These are phyloP conservation scores for Cepaea nemoralis DNA, from an alignment of 1,140 invertebrate genomes.

Conservation along the genomic window DNA sequence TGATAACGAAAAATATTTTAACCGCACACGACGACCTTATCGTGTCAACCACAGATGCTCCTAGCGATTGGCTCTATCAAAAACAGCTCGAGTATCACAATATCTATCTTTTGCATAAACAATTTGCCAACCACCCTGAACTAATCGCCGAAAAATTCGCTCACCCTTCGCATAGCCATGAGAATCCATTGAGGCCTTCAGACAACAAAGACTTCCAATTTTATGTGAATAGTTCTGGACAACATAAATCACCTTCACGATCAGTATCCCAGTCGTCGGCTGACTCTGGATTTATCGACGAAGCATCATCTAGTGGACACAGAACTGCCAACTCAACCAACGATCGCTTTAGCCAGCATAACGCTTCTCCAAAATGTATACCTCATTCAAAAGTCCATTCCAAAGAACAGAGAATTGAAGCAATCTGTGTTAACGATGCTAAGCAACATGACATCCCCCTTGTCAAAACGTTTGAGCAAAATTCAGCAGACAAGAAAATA, in stretches of 20 bases:
- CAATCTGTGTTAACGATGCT: too few species aligned
- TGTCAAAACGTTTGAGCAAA: too few species aligned
- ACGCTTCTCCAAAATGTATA: too few species aligned
- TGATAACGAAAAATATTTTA: not conserved
- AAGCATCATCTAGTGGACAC: too few species aligned
- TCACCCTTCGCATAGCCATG: not conserved
- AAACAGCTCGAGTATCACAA: conserved; percentile 19
- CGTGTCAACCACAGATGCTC: not conserved
- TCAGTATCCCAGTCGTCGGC: not conserved
- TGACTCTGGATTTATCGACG: not conserved
- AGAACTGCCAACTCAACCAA: too few species aligned
- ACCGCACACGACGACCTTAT: not conserved
- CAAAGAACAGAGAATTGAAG: too few species aligned
- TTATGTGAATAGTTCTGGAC: too few species aligned
- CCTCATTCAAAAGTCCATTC: too few species aligned
- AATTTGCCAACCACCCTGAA: not conserved
- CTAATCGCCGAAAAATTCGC: not conserved
- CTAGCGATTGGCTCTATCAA: not conserved
- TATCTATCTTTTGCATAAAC: conserved; percentile 10
- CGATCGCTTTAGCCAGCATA: too few species aligned
- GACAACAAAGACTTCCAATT: not conserved
- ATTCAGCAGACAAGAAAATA: too few species aligned
- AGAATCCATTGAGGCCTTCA: not conserved
- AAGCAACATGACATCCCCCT: too few species aligned
- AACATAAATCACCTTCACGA: not conserved